Evolutionary conservation across 2,888 invertebrate species (phyloP).

Genomic region (Drosophila parthenogenetica): DNA sequence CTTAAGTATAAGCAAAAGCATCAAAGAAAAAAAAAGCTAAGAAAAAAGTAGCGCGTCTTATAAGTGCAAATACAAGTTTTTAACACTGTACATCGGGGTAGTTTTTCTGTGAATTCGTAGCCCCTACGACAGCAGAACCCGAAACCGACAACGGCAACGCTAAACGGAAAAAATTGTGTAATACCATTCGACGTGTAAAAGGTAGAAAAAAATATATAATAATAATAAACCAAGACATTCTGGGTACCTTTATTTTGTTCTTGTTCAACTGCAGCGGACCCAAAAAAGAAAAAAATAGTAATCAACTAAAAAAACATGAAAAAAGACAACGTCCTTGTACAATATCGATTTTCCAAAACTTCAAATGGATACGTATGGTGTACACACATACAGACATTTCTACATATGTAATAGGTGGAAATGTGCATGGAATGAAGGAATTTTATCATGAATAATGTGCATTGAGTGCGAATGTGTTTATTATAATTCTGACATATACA

Average conservation of each 20-base stretch:
- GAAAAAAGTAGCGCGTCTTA: constrained; percentile 31
- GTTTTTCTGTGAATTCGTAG: constrained; percentile 63
- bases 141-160: constrained; percentile 57
- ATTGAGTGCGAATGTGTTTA: constrained; percentile 17
- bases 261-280: constrained; percentile 49
- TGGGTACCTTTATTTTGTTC: constrained; percentile 33
- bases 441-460: constrained; percentile 10
- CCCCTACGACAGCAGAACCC: constrained; percentile 45
- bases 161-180: constrained; percentile 67
- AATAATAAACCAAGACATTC: constrained; percentile 33
- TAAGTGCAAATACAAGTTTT: constrained; percentile 65
- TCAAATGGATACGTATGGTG: constrained; percentile 65
- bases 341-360: constrained; percentile 83
- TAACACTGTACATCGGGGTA: constrained; percentile 69
- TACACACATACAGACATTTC: neutral
- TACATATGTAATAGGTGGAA: constrained; percentile 35
- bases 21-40: constrained; percentile 6
- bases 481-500: constrained; percentile 1
- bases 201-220: constrained; percentile 59
- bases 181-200: constrained; percentile 73
- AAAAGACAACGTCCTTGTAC: constrained; percentile 80
- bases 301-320: constrained; percentile 20
- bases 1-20: constrained; percentile 10
- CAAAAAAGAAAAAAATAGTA: constrained; percentile 30
- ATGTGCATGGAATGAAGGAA: constrained; percentile 24